These are phyloP conservation scores for Hoplodrina blanda DNA, from an alignment of 2,888 invertebrate species.

Conservation along the genomic window DNA sequence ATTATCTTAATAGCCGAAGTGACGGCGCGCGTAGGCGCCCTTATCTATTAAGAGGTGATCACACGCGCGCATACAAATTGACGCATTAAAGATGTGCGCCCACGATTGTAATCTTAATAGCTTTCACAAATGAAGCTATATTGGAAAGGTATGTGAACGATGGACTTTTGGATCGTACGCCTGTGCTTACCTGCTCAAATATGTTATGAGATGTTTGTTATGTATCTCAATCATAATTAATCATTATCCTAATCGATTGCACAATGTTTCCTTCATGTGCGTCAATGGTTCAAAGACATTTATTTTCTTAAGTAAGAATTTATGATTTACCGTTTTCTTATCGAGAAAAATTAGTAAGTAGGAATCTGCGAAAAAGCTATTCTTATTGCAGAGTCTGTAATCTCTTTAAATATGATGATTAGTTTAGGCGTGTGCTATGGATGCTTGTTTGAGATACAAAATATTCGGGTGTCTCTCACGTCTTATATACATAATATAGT, in stretches of 20 bases:
- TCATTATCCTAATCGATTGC: not conserved
- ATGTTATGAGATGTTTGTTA: constrained; percentile 1
- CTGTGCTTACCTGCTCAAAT: not conserved
- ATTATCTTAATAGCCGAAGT: constrained; percentile 61
- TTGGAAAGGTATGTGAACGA: constrained; percentile 73
- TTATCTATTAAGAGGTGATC: constrained; percentile 78
- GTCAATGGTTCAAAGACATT: too few species aligned
- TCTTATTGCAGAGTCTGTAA: too few species aligned
- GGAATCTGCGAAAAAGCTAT: too few species aligned
- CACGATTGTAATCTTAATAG: constrained; percentile 81
- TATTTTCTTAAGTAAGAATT: too few species aligned
- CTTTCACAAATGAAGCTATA: constrained; percentile 82
- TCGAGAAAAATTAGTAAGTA: too few species aligned
- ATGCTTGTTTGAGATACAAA: too few species aligned
- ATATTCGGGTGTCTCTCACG: too few species aligned
- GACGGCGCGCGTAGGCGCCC: constrained; percentile 71
- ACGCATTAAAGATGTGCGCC: constrained; percentile 77
- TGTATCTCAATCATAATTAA: not conserved
- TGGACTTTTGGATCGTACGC: constrained; percentile 14
- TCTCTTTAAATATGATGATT: too few species aligned
- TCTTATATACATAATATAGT: too few species aligned
- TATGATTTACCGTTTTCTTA: too few species aligned
- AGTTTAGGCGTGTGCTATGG: too few species aligned
- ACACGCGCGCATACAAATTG: constrained; percentile 86
- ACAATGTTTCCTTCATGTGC: too few species aligned